Percentiles rank a stretch among this genome's conserved stretches.
phyloP scores from a whole-genome alignment of 1,140 invertebrate species.

The Calosoma granatense region DNA sequence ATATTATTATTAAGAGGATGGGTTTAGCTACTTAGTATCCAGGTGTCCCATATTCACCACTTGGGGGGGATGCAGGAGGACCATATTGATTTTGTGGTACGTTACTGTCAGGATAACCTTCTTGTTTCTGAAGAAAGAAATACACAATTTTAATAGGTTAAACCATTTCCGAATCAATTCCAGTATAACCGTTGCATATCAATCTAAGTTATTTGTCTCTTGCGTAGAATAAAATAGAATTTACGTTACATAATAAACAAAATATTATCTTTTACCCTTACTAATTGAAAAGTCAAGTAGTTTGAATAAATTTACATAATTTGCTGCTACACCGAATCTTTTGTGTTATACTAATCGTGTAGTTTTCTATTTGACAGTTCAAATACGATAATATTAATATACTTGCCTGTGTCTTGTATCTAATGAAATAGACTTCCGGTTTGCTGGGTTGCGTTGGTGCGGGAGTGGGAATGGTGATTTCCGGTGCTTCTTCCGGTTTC shows the following conservation, averaged over 20 bases:
- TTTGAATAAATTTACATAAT: not conserved
- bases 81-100: conserved; percentile 25
- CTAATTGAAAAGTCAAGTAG: not conserved
- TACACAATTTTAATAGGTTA: not conserved
- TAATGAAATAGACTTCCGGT: conserved; percentile 76
- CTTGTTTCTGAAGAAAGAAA: conserved; percentile 31
- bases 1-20: too few relatives aligned
- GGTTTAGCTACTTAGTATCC: too few relatives aligned
- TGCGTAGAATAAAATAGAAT: too few relatives aligned
- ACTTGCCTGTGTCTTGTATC: conserved; percentile 78
- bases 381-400: conserved; percentile 31
- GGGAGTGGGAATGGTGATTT: conserved; percentile 62
- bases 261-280: too few relatives aligned
- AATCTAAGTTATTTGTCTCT: not conserved
- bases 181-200: not conserved
- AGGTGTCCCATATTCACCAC: conserved; percentile 39
- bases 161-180: not conserved
- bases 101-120: conserved; percentile 40
- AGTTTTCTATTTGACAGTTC: not conserved
- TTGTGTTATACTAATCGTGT: not conserved
- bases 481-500: conserved; percentile 70
- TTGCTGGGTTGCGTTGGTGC: conserved; percentile 70
- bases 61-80: conserved; percentile 29
- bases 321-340: not conserved
- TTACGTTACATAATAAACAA: too few relatives aligned